phyloP scores from a whole-genome alignment of 2,888 invertebrate genomes.

The Rambutsinella grinnellia region DNA sequence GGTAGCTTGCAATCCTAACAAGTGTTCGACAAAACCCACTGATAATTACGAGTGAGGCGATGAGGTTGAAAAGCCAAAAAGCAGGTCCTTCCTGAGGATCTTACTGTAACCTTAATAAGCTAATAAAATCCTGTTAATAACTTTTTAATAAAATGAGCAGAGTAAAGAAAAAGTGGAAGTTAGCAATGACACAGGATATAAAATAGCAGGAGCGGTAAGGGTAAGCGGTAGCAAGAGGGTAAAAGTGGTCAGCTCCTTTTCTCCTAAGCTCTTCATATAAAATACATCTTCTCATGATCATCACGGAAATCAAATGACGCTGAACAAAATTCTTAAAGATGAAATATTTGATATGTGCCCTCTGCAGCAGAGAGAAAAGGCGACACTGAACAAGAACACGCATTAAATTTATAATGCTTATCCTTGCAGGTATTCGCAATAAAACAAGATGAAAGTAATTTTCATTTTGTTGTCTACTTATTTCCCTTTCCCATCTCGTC shows the following conservation, averaged over 20 bases:
- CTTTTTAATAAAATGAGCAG: neutral
- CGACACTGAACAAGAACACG: neutral
- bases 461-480: neutral
- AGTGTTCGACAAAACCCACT: neutral
- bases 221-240: neutral
- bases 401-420: neutral
- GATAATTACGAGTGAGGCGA: neutral
- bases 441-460: neutral
- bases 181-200: too few species aligned
- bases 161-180: neutral
- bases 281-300: neutral
- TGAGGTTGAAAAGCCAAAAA: too few species aligned
- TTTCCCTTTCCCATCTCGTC: neutral
- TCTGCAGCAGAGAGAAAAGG: neutral
- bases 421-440: neutral
- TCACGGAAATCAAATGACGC: slow-evolving; percentile 5
- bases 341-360: neutral
- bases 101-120: neutral
- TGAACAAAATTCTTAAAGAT: neutral
- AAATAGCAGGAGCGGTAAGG: neutral
- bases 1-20: neutral
- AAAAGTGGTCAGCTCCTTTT: neutral
- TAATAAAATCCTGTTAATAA: neutral
- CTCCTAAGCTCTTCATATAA: neutral
- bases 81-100: neutral